These are phyloP conservation scores for Morpho deidamia DNA, from an alignment of 2,888 invertebrate genomes.

Conservation along the genomic window DNA sequence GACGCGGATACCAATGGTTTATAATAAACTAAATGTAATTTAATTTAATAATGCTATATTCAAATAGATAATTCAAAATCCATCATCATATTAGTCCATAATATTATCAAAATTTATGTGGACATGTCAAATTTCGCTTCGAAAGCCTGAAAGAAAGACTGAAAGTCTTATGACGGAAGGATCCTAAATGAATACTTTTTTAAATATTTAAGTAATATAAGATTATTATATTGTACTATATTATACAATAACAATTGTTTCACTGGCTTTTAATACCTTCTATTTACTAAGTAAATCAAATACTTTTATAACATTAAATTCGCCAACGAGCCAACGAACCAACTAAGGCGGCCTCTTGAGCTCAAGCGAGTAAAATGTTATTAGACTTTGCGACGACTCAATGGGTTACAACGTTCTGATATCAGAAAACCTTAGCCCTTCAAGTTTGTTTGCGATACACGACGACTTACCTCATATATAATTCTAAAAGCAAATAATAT, in stretches of 20 bases:
- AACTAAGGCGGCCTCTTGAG: conserved; percentile 17
- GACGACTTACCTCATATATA: not conserved
- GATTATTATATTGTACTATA: too few relatives aligned
- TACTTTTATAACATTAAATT: conserved; percentile 18
- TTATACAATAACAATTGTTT: not conserved
- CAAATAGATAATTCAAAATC: too few relatives aligned
- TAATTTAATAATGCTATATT: too few relatives aligned
- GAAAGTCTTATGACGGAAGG: too few relatives aligned
- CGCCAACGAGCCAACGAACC: conserved; percentile 16
- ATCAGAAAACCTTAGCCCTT: conserved; percentile 36
- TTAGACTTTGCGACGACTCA: conserved; percentile 40
- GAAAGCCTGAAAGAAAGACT: too few relatives aligned
- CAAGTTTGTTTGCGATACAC: conserved; percentile 8
- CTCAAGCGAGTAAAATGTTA: conserved; percentile 24
- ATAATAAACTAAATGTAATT: too few relatives aligned
- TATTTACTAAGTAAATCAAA: conserved; percentile 19
- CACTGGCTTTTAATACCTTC: conserved; percentile 10
- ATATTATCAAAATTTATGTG: too few relatives aligned
- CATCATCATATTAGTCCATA: too few relatives aligned
- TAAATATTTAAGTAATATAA: too few relatives aligned
- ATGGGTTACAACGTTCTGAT: conserved; percentile 38
- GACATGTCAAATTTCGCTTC: too few relatives aligned
- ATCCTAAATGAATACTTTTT: too few relatives aligned
- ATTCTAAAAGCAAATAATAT: not conserved
- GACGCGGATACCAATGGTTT: too few relatives aligned